Percentiles rank a stretch among this genome's conserved stretches.
Conservation (phyloP, 92 coral and sea anemone species). For the Epizoanthus stellaris region DNA sequence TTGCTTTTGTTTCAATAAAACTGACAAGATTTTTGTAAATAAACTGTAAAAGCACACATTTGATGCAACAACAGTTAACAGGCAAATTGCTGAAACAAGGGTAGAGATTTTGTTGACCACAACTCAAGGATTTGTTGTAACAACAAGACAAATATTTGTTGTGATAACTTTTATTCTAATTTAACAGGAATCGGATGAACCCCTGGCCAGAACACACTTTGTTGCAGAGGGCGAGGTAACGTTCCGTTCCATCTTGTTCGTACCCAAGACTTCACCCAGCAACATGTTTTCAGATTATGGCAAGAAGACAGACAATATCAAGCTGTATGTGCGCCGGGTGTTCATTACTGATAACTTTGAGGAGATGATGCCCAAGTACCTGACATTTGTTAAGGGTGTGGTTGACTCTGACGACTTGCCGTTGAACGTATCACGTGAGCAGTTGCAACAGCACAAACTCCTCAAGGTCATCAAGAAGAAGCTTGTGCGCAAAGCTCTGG, state of each 20-base stretch:
- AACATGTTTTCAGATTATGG: slow-evolving; percentile 96
- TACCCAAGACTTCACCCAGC: slow-evolving; percentile 83
- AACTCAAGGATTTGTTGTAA: too few species aligned
- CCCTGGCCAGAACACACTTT: slow-evolving; percentile 93
- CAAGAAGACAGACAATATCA: slow-evolving; percentile 95
- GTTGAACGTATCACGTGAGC: slow-evolving; percentile 96
- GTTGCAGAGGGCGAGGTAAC: slow-evolving; percentile 99
- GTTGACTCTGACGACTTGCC: slow-evolving; percentile 99
- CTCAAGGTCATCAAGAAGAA: slow-evolving; percentile 97
- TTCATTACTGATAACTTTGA: slow-evolving; percentile 99
- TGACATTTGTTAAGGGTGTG: slow-evolving; percentile 88
- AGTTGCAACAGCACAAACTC: slow-evolving; percentile 97
- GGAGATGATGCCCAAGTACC: slow-evolving; percentile 99
- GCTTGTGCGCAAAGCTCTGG: slow-evolving; percentile 96
- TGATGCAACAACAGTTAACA: too few species aligned
- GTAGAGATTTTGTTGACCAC: too few species aligned
- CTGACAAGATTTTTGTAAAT: too few species aligned
- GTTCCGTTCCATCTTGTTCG: slow-evolving; percentile 96
- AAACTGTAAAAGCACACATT: too few species aligned
- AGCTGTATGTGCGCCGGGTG: slow-evolving; percentile 97
- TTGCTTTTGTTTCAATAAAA: too few species aligned
- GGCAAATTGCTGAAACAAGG: too few species aligned
- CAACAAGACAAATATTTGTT: too few species aligned
- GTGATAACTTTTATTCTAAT: too few species aligned
- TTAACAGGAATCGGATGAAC: slow-evolving; percentile 91